A percentile compares a stretch with the other conserved stretches of the same genome.
These are phyloP conservation scores for Idaea straminata DNA, from an alignment of 2,888 invertebrate genomes.

Conservation along the genomic window DNA sequence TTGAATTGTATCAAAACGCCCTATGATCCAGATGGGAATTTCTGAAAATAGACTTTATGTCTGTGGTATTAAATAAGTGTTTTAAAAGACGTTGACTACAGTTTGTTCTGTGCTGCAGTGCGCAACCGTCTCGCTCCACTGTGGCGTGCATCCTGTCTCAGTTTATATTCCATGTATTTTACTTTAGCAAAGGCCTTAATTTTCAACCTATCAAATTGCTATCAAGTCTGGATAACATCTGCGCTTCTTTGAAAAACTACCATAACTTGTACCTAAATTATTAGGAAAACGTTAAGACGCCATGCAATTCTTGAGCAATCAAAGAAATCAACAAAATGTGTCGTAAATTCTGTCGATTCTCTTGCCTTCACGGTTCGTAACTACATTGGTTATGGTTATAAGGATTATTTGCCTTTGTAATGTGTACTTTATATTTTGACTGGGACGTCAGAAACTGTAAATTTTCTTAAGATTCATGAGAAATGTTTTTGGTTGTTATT, in stretches of 20 bases:
- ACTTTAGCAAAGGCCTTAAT: conserved; percentile 39
- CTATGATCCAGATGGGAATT: conserved; percentile 5
- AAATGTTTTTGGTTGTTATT: conserved; percentile 36
- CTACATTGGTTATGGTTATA: conserved; percentile 38
- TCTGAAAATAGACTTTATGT: conserved; percentile 13
- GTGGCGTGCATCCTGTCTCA: conserved; percentile 74
- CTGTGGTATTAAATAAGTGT: conserved; percentile 9
- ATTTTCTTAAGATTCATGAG: conserved; percentile 26
- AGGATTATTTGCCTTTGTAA: conserved; percentile 38
- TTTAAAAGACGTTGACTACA: conserved; percentile 35
- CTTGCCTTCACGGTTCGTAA: conserved; percentile 32
- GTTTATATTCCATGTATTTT: conserved; percentile 59
- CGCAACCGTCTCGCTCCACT: conserved; percentile 77
- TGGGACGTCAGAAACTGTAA: conserved; percentile 28
- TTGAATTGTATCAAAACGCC: conserved; percentile 10
- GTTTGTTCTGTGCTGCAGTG: conserved; percentile 61
- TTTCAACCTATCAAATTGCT: conserved; percentile 20
- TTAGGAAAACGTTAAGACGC: conserved; percentile 7
- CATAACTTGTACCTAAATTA: conserved; percentile 7
- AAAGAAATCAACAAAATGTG: conserved; percentile 21
- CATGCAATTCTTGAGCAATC: conserved; percentile 19
- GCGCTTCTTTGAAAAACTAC: conserved; percentile 4
- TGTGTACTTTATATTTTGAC: conserved; percentile 37
- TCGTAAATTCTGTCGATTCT: conserved; percentile 29
- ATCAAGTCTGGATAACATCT: conserved; percentile 18